Evolutionary conservation across 2,888 invertebrate species (phyloP), one percentile per base, ranked within the genome.

Genomic region (Sympetrum striolatum): DNA sequence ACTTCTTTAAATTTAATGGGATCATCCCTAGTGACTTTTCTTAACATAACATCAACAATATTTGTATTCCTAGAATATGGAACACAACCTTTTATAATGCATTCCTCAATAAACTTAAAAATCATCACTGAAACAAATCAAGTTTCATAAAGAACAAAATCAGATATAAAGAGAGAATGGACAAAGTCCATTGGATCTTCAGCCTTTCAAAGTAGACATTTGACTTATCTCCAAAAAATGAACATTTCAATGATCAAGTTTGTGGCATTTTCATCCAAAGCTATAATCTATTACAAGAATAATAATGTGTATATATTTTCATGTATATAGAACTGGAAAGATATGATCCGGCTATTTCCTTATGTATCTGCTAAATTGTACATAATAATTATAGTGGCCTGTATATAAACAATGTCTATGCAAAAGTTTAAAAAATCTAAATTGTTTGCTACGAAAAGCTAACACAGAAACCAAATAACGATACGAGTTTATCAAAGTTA

Each of bases 341-440:
- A 86, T 86, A 35, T 86, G 60, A 60, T 31, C 86, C 35, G 86
- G 73, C 25, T 73, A 73, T 73, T 86, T 86, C 60, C 37, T 58
- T 58, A 60, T 60, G 60, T 60, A 37, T 86, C 39, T n/a, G 22
- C 64, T 86, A 60, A 31, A 60, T 86, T 12, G 60, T 86, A 60
- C 60, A 86, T 37, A n/a, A 86, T 86, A 58, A 86, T 60, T 37
- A 37, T 37, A 31, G 60, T 86, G 35, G 35, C 86, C 60, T 64
- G 60, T 90, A 90, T 86, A 82, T n/a, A 90, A 73, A 64, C 90
- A 79, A 90, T 18, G 81, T 64, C 73, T 53, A 91, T 79, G 90
- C 80, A 90, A 91, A 80, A 48, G 81, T 90, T 80, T 90, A 48
- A 44, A 48, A 91, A 73, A 91, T 90, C 91, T 86, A 90, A 86